phyloP scores from a whole-genome alignment of 2,113 vertebrate genomes.

The Myrmecobius fasciatus region DNA sequence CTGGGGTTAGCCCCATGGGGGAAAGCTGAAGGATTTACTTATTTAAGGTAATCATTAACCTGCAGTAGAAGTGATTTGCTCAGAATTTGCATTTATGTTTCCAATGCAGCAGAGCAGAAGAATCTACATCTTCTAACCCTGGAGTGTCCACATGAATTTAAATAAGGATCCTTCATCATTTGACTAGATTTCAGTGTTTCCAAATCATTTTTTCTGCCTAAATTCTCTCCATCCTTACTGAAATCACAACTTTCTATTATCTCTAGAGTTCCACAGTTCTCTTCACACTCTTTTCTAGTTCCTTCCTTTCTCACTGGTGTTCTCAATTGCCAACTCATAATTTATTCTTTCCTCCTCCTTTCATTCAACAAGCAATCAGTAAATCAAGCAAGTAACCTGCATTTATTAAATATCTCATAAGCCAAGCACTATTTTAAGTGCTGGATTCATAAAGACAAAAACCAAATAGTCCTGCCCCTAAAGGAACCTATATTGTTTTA shows the following conservation, averaged over 20 bases:
- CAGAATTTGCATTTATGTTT: background rate
- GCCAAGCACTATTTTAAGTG: background rate
- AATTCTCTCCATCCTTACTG: slow-evolving; percentile 2
- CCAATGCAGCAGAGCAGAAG: background rate
- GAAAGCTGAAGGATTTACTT: background rate
- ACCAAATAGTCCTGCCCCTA: background rate
- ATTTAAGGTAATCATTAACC: background rate
- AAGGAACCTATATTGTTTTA: background rate
- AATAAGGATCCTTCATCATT: background rate
- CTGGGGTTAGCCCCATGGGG: background rate
- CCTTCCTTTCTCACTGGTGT: background rate
- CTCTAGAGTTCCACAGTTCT: background rate
- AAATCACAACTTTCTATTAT: background rate
- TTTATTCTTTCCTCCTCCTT: background rate
- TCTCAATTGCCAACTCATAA: slow-evolving; percentile 6
- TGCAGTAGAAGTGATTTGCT: background rate
- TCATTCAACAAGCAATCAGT: background rate
- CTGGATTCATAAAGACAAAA: background rate
- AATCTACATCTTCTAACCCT: background rate
- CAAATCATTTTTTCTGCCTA: background rate
- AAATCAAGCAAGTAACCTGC: background rate
- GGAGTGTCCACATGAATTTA: background rate
- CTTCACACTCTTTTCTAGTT: background rate
- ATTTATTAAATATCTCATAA: background rate
- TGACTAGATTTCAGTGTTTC: background rate